Conservation (phyloP, 2,888 invertebrate genomes). For the Gasteruption jaculator region DNA sequence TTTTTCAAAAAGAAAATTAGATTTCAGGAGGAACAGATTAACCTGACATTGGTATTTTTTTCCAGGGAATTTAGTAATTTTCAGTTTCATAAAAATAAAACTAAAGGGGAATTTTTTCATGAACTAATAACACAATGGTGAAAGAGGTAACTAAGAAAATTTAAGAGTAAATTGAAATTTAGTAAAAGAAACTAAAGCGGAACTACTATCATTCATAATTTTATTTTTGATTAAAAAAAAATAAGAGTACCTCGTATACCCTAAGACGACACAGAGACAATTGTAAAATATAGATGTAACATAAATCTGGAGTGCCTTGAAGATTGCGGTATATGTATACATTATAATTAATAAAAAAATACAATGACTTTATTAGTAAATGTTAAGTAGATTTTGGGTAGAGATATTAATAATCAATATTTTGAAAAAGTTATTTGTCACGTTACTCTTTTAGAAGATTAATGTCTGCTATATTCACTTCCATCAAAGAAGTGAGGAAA, state of each 20-base stretch:
- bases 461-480: too few relatives aligned
- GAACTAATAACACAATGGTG: too few relatives aligned
- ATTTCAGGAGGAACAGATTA: conserved; percentile 4
- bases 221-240: too few relatives aligned
- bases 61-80: not conserved
- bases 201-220: not conserved
- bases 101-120: too few relatives aligned
- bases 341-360: too few relatives aligned
- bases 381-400: conserved; percentile 34
- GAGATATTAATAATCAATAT: too few relatives aligned
- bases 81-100: conserved; percentile 4
- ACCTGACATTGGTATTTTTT: not conserved
- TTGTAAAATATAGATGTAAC: conserved; percentile 49
- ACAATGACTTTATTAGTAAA: conserved; percentile 29
- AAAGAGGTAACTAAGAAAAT: too few relatives aligned
- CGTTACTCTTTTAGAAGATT: conserved; percentile 23
- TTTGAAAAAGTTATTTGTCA: conserved; percentile 31
- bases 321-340: conserved; percentile 48
- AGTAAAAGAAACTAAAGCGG: too few relatives aligned
- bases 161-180: conserved; percentile 1
- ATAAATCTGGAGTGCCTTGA: conserved; percentile 52
- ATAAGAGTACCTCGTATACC: conserved; percentile 22
- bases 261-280: conserved; percentile 25
- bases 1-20: too few relatives aligned
- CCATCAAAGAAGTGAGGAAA: too few relatives aligned